Evolutionary conservation across 2,888 invertebrate species (phyloP), one percentile per base, ranked within the genome.

Genomic region (Dryocosmus kuriphilus): DNA sequence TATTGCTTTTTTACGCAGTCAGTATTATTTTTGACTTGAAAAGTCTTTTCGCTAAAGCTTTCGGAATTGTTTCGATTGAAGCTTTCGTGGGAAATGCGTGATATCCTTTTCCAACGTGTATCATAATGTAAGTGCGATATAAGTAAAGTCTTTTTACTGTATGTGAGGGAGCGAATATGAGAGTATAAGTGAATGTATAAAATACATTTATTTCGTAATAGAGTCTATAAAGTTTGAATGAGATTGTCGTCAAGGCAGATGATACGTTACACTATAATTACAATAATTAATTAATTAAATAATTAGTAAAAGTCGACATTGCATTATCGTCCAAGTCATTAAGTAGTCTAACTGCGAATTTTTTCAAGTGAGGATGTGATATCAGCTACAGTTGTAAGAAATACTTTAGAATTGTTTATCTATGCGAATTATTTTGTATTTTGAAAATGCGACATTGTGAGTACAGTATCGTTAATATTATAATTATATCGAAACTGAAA

Each of bases 281-380:
- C 51, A n/a, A 51, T 67, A 67, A 67, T 65, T 65, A 65, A 65
- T 46, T 67, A 67, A 46, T 67, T 67, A n/a, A n/a, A 41, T 30
- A 71, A 71, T 55, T 51, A 71, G 46, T 27, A 51, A 51, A 55
- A 51, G 51, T 71, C 51, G 51, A 51, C 51, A n/a, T 71, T 51
- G n/a, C 11, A 71, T 38, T 65, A 30, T 71, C 27, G 51, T 71
- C 51, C 46, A 51, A 71, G 71, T 71, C 71, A 71, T 51, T 71
- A 38, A 71, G 51, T 71, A 71, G 71, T 51, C 0, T 27, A 60
- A 60, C 57, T 71, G 51, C 8, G 30, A 51, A 30, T 71, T 51
- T 71, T 71, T 22, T 32, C 27, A 46, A 71, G 51, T 71, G 71
- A 51, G 51, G 46, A 71, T 71, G 51, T 71, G 30, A 71, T 71